Base-by-base conservation (phyloP, 23 tunicate species). In the Oikopleura vanhoeffeni region DNA sequence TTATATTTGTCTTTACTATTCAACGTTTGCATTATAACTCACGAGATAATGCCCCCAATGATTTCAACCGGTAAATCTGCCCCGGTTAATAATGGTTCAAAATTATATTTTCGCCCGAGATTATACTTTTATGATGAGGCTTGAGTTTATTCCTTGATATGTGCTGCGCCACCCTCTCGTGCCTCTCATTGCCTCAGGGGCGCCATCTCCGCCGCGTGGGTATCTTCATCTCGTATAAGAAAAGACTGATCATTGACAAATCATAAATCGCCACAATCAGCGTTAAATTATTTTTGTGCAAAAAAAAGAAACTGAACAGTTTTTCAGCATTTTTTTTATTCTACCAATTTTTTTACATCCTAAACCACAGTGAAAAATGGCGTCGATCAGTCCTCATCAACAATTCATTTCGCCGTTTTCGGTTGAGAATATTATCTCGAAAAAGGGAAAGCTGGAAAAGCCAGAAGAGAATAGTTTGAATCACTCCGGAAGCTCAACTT, bases 241-340 rank as follows among this genome's bases (percentile, higher is more conserved):
- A 49, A 49, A n/a, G n/a, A n/a, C 18, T 49, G 38, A 71, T 71
- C 79, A 71, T 71, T 30, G 79, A 71, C 79, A 71, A 71, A 71
- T 71, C 79, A 71, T 71, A 71, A 71, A 2, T 13, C 79, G 32
- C 79, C 64, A 49, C 64, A 49, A 49, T 49, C 64, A 8, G 13
- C 64, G 64, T 49, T 49, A 24, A 49, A 49, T 49, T 49, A 49
- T 49, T 49, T 8, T 49, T 24, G 24, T 49, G 24, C 64, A 49
- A 49, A 8, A 49, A 49, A 49, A 49, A 49, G 24, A 49, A 49
- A 49, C 64, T 8, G 24, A 49, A 49, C 64, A 49, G 24, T 49
- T 8, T 49, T 8, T 49, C 13, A 49, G 24, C 13, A 49, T 49
- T 8, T 49, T 8, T 49, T 24, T 49, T 49, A 8, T 49, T 49